Conservation (phyloP, 2,888 invertebrate species). For the Acanthoscelides obtectus region DNA sequence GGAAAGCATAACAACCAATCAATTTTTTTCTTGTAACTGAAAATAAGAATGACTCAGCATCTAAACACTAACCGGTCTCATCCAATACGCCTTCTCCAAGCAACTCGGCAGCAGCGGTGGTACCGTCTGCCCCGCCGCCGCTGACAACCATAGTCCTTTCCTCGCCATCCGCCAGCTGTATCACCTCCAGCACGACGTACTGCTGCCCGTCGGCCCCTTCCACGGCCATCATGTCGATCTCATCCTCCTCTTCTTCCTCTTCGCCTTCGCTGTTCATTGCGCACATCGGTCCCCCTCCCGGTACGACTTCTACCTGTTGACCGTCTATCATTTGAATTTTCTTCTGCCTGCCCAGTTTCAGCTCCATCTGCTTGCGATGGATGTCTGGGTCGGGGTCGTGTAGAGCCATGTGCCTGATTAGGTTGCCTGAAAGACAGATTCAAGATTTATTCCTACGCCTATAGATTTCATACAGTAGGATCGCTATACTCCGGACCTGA, state of each 20-base stretch:
- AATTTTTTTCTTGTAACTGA: no score
- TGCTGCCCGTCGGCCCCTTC: slow-evolving; percentile 74
- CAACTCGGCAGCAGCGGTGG: slow-evolving; percentile 41
- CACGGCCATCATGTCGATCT: slow-evolving; percentile 61
- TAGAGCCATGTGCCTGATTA: slow-evolving; percentile 85
- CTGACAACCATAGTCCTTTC: slow-evolving; percentile 58
- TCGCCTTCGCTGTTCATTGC: slow-evolving; percentile 49
- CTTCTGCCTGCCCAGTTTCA: slow-evolving; percentile 75
- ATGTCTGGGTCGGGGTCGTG: slow-evolving; percentile 83
- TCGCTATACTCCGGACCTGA: no score
- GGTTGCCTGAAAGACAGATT: slow-evolving; percentile 52
- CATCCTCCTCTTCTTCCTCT: slow-evolving; percentile 51
- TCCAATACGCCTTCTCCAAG: slow-evolving; percentile 47
- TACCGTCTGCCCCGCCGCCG: slow-evolving; percentile 38
- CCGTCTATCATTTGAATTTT: slow-evolving; percentile 65
- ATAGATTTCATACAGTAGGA: no score
- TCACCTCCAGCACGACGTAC: slow-evolving; percentile 87
- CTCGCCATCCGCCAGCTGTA: slow-evolving; percentile 68
- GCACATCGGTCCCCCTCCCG: slow-evolving; percentile 27
- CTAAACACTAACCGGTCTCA: slow-evolving; percentile 32
- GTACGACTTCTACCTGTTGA: slow-evolving; percentile 47
- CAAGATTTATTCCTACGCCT: no score
- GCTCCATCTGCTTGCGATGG: slow-evolving; percentile 67
- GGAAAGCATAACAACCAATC: no score
- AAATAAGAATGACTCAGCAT: no score